Percentiles rank a stretch among this genome's conserved stretches.
Evolutionary conservation across 2,113 vertebrate species (phyloP).

Genomic region (Pelusios castaneus): DNA sequence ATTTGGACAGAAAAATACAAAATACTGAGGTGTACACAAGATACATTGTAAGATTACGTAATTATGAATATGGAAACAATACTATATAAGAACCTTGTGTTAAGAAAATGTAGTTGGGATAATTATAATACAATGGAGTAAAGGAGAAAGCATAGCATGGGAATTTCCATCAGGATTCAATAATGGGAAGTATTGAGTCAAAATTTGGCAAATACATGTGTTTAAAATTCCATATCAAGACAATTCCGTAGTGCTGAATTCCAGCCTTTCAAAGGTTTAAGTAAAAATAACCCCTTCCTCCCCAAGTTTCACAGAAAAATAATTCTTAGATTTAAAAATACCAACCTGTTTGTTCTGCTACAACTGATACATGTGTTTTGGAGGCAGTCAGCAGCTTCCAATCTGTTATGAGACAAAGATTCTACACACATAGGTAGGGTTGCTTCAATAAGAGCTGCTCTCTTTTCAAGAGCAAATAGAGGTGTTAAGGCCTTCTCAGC

Average conservation of each 20-base stretch:
- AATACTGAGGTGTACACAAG: conserved; percentile 31
- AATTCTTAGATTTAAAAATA: conserved; percentile 40
- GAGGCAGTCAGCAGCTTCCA: conserved; percentile 41
- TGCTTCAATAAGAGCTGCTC: conserved; percentile 26
- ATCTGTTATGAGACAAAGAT: conserved; percentile 49
- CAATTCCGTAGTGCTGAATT: conserved; percentile 15
- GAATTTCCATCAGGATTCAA: background rate
- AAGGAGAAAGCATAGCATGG: conserved; percentile 4
- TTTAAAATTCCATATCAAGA: conserved; percentile 32
- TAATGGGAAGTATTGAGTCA: conserved; percentile 16
- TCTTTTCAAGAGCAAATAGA: conserved; percentile 39
- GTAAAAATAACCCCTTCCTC: conserved; percentile 18
- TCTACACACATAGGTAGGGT: conserved; percentile 16
- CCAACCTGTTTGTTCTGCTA: conserved; percentile 33
- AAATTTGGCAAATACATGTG: conserved; percentile 6
- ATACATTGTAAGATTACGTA: conserved; percentile 18
- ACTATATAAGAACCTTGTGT: background rate
- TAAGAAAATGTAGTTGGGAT: conserved; percentile 28
- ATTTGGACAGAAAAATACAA: conserved; percentile 59
- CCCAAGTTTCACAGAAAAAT: background rate
- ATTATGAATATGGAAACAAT: background rate
- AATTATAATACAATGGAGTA: conserved; percentile 8
- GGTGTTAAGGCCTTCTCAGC: conserved; percentile 22
- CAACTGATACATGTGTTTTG: conserved; percentile 36
- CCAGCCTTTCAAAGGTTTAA: conserved; percentile 19